These are phyloP conservation scores for Achatina immaculata DNA, from an alignment of 1,140 invertebrate species.

Conservation along the genomic window DNA sequence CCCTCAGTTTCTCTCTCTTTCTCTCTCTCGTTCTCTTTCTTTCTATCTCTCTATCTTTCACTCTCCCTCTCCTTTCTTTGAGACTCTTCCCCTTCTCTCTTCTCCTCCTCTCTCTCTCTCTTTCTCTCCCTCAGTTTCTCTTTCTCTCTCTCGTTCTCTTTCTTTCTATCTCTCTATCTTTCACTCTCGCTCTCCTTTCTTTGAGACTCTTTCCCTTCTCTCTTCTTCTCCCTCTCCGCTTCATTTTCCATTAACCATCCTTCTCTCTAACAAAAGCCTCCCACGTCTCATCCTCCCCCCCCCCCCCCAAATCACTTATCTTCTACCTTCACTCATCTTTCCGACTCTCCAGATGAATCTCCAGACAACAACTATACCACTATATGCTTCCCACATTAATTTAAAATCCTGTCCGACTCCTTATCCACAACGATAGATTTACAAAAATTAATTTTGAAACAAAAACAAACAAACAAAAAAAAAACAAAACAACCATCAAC, in stretches of 20 bases:
- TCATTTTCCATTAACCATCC: not conserved
- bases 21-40: constrained; percentile 18
- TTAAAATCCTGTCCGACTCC: not conserved
- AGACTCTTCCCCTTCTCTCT: constrained; percentile 13
- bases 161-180: not conserved
- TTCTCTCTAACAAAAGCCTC: not conserved
- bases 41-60: not conserved
- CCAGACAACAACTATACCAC: not conserved
- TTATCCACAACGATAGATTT: not conserved
- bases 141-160: not conserved
- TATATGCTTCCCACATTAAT: not conserved
- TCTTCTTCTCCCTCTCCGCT: not conserved
- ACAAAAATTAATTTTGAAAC: no score
- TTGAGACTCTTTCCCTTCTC: not conserved
- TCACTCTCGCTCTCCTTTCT: not conserved
- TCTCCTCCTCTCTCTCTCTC: constrained; percentile 16
- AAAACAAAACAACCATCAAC: no score
- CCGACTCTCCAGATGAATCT: not conserved
- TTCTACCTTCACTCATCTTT: not conserved
- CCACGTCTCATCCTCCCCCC: not conserved
- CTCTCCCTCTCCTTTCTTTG: not conserved
- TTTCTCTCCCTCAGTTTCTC: not conserved
- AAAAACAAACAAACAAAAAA: no score
- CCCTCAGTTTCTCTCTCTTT: no score
- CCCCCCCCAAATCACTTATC: not conserved